Base-by-base conservation (phyloP, 2,113 vertebrate species). In the Cygnus buccinator region DNA sequence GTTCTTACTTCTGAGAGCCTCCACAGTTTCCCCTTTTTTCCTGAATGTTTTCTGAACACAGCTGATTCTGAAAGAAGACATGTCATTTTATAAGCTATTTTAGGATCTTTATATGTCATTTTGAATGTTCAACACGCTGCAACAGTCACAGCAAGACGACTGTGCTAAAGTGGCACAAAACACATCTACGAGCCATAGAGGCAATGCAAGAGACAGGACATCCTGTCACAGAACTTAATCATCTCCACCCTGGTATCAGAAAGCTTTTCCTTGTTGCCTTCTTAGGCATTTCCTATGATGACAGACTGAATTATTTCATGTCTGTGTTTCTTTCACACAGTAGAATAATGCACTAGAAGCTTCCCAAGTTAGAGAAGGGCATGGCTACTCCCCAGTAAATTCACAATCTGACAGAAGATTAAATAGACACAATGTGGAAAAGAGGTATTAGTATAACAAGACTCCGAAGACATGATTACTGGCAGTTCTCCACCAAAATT, bases 1-100 rank as follows among this genome's bases (percentile, higher is more conserved):
- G 63, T 77, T 96, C 97, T 98, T 97, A 99, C 99, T 99, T 98
- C 99, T 98, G 91, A 99, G 97, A 90, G 99, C 99, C 89, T 99
- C 99, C 96, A 99, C 98, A n/a, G 96, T 98, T 88, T 95, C 98
- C 93, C 98, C 98, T 93, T 99, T 99, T 92, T 98, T 99, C 94
- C 98, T 98, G 97, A 99, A 99, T 13, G 98, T 98, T 98, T 99
- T 99, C 75, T 98, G 98, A 96, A 99, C 99, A 97, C 98, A 98
- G 97, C 81, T 98, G 97, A 99, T 99, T 96, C 99, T 99, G 98
- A 96, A 97, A 97, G 92, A 96, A 97, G 57, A 98, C 7, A 96
- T 0, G 29, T 55, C 87, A 95, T 70, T 96, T 94, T 92, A 94
- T 3, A 22, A 84, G 59, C 46, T 11, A 7, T 22, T 86, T 81